Evolutionary conservation across 2,113 vertebrate genomes (phyloP).

Genomic region (Perca schrenkii): DNA sequence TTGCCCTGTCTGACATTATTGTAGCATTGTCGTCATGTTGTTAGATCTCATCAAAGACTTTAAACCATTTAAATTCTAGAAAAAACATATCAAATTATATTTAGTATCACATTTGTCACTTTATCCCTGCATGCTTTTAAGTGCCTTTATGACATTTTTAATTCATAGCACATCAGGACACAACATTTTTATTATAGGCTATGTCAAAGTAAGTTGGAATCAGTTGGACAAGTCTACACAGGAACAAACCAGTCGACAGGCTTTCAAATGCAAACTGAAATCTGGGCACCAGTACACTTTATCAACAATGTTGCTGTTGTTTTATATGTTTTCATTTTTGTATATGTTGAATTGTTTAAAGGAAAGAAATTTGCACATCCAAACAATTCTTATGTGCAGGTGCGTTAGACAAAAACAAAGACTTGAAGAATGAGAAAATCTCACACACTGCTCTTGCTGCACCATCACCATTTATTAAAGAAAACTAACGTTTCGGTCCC

Average conservation of each 20-base stretch:
- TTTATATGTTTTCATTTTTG: no score
- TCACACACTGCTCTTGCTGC: no score
- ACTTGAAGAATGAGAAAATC: no score
- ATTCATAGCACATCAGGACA: no score
- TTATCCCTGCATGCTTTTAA: neutral
- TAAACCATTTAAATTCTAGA: neutral
- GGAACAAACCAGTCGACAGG: neutral
- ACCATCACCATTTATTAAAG: no score
- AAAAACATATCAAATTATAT: neutral
- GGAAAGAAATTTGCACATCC: no score
- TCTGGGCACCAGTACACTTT: neutral
- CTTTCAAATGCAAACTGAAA: neutral
- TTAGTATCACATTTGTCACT: neutral
- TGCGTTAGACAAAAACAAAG: no score
- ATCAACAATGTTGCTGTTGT: no score
- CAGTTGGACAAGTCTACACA: neutral
- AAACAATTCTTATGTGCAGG: no score
- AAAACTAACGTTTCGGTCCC: no score
- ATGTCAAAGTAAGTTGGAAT: neutral
- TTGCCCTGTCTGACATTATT: neutral
- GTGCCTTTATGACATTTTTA: neutral
- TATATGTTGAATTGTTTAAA: no score
- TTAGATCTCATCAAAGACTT: neutral
- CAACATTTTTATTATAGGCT: neutral
- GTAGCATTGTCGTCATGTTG: neutral